Conservation (phyloP, 2,888 invertebrate species). For the Melangyna quadrimaculata region DNA sequence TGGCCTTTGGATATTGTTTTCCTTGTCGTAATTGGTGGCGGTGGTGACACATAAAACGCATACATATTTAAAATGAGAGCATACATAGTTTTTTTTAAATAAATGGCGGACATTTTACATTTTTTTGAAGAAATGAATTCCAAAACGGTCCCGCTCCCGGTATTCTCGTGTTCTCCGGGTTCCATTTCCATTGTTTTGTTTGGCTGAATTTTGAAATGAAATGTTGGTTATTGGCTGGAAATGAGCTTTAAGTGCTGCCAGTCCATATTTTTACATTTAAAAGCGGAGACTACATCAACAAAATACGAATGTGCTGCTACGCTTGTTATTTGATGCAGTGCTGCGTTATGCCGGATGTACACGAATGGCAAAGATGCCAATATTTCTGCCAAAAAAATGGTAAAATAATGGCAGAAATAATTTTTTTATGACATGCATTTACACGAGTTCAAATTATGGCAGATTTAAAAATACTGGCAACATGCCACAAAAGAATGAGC, state of each 20-base stretch:
- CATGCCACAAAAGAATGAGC: too few species aligned
- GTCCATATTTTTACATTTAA: background rate
- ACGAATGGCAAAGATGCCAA: too few species aligned
- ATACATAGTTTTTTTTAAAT: constrained; percentile 4
- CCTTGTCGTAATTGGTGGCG: constrained; percentile 37
- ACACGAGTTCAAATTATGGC: too few species aligned
- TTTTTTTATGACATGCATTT: too few species aligned
- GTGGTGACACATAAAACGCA: constrained; percentile 39
- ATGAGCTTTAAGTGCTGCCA: background rate
- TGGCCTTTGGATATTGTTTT: constrained; percentile 15
- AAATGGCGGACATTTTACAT: constrained; percentile 25
- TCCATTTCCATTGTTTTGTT: background rate
- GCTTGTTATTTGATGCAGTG: too few species aligned
- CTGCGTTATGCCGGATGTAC: too few species aligned
- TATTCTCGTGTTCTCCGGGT: background rate
- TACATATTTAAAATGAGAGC: constrained; percentile 12
- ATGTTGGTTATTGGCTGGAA: background rate
- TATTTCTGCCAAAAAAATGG: too few species aligned
- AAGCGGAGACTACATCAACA: too few species aligned
- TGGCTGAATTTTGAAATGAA: background rate
- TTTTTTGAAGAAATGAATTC: background rate
- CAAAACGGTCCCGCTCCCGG: background rate
- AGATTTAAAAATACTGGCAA: too few species aligned
- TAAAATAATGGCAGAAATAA: too few species aligned
- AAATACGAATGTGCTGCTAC: too few species aligned